Conservation (phyloP, 2,113 vertebrate species). For the Sclerurus mexicanus region DNA sequence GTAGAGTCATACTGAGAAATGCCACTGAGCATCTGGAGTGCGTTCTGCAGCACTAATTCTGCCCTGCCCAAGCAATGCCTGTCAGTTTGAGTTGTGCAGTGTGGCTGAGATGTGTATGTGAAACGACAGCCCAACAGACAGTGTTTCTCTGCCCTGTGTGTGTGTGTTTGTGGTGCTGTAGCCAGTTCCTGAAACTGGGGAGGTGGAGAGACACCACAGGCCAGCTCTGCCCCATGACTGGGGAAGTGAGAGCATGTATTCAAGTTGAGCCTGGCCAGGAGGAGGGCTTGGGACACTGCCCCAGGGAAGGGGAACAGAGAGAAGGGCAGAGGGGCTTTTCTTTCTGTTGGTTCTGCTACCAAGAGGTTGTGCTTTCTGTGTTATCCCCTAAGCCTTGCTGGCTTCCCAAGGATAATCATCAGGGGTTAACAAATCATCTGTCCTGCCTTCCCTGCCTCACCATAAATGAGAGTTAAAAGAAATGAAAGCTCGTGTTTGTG, state of each 20-base stretch:
- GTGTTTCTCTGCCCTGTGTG: neutral
- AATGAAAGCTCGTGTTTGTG: neutral
- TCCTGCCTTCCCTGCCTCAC: neutral
- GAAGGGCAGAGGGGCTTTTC: neutral
- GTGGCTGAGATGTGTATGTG: constrained; percentile 38
- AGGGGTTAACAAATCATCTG: neutral
- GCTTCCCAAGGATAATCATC: neutral
- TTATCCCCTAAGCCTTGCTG: neutral
- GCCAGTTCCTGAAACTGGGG: neutral
- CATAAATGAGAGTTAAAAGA: neutral
- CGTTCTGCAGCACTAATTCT: constrained; percentile 46
- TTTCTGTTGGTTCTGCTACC: neutral
- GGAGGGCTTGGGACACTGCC: neutral
- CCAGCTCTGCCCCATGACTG: accelerated
- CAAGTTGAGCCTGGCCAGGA: neutral
- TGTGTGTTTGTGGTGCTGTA: neutral
- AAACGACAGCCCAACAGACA: constrained; percentile 52
- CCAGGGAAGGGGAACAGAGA: neutral
- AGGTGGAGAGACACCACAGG: neutral
- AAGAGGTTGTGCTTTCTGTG: neutral
- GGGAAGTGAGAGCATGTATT: neutral
- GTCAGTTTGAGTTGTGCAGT: constrained; percentile 51
- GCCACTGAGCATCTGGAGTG: constrained; percentile 70
- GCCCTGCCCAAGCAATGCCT: constrained; percentile 54
- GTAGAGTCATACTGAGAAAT: constrained; percentile 55